Base-by-base conservation (phyloP, 1,140 invertebrate genomes). In the Propsilocerus akamusi region DNA sequence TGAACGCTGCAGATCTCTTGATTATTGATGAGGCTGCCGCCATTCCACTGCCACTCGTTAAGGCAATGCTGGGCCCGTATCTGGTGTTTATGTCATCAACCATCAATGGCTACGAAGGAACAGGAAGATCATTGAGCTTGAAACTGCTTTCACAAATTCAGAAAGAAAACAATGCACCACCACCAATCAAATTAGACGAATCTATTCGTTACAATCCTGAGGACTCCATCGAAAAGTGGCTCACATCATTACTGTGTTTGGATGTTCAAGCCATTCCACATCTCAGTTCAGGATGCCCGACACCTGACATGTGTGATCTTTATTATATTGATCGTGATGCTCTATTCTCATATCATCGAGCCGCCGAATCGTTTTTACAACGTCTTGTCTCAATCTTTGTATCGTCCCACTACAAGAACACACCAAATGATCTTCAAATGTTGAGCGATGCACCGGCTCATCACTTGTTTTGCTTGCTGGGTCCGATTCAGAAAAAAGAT, bases 11-110 rank as follows among this genome's bases (percentile, higher is more conserved):
- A 12, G 95, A 99, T 68, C 67, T 99, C 11, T 70, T 99, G 25
- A 80, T 98, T 20, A 97, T 99, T 56, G 97, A 99, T 65, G 97
- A 99, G 72, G 97, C 97, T 8, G 97, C 96, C 3, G 97, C 96
- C 17, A 99, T 99, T 56, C 97, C 97, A 0, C 68, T 99, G 46
- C 86, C 91, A 0, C 76, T 91, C 56, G 94, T 99, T 0, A 91
- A 91, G 59, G 76, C 81, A 32, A 82, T 97, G 62, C 72, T 92
- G 48, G 91, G 91, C 0, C 89, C 93, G 1, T 97, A 97, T 62
- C 70, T 99, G 26, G 86, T 94, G 4, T 93, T 99, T 61, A 77
- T 99, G 59, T 83, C 97, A 0, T 99, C 96, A 0, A 99, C 97
- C 0, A 90, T 98, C 25, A 95, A 96, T 63, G 95, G 93, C 60